A percentile compares a stretch with the other conserved stretches of the same genome.
phyloP scores from a whole-genome alignment of 2,113 vertebrate species.

The Gasterosteus nipponicus region DNA sequence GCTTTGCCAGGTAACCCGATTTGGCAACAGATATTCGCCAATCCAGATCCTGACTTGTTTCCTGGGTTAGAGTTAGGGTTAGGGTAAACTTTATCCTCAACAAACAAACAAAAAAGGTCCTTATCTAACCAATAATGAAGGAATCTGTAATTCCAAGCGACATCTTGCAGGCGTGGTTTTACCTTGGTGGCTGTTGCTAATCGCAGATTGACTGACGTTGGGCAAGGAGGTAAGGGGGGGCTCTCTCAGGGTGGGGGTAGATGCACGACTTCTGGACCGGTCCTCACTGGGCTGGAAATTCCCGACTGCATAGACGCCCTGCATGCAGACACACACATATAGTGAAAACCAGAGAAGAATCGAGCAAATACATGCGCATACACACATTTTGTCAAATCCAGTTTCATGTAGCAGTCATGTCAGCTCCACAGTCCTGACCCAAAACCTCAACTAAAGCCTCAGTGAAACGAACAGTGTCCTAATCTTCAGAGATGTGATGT shows the following conservation, averaged over 20 bases:
- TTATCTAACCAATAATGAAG: background rate
- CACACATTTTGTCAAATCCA: background rate
- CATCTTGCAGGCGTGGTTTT: conserved; percentile 2
- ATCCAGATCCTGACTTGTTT: background rate
- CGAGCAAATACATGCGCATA: background rate
- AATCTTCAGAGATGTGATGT: background rate
- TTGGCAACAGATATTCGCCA: background rate
- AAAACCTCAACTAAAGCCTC: background rate
- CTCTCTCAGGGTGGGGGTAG: conserved; percentile 81
- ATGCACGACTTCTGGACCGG: conserved; percentile 73
- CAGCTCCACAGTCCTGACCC: too few species aligned
- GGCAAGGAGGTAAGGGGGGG: conserved; percentile 84
- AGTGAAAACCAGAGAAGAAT: background rate
- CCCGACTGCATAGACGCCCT: conserved; percentile 94
- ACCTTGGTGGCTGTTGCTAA: conserved; percentile 80
- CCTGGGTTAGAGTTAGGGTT: background rate
- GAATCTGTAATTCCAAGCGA: background rate
- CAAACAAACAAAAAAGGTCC: background rate
- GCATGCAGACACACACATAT: conserved; percentile 30
- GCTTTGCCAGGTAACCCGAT: background rate
- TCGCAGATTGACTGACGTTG: conserved; percentile 88
- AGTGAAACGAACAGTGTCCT: background rate
- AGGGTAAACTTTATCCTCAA: background rate
- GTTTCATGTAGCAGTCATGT: background rate
- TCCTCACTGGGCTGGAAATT: conserved; percentile 93